A percentile compares a stretch with the other conserved stretches of the same genome.
phyloP scores from a whole-genome alignment of 2,113 vertebrate species.

The Guaruba guarouba region DNA sequence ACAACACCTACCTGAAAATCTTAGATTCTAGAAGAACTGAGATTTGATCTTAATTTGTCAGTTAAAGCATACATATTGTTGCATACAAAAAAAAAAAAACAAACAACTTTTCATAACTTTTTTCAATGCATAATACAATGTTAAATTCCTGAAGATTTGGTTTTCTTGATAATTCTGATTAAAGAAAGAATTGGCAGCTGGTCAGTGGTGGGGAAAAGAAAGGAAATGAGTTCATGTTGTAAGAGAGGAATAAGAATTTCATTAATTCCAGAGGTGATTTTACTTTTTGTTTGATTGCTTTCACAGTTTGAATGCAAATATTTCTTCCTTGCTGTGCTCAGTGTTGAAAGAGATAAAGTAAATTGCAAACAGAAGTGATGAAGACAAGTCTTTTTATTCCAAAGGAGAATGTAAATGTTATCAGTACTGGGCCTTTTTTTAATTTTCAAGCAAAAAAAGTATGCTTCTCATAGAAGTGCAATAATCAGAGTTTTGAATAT shows the following conservation, averaged over 20 bases:
- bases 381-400: neutral
- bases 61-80: neutral
- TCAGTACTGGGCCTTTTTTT: neutral
- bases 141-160: neutral
- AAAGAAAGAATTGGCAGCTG: neutral
- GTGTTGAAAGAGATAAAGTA: constrained; percentile 28
- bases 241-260: neutral
- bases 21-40: neutral
- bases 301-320: neutral
- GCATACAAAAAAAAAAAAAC: neutral
- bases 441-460: neutral
- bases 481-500: constrained; percentile 32
- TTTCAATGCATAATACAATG: neutral
- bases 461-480: neutral
- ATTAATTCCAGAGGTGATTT: neutral
- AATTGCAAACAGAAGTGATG: neutral
- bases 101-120: neutral
- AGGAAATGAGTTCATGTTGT: neutral
- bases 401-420: constrained; percentile 41
- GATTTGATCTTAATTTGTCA: neutral
- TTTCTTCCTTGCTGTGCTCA: constrained; percentile 35
- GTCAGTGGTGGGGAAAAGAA: neutral
- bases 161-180: neutral
- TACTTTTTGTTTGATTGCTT: constrained; percentile 41
- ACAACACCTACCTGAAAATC: neutral